These are phyloP conservation scores for Metalampra italica DNA, from an alignment of 2,888 invertebrate species.

Conservation along the genomic window DNA sequence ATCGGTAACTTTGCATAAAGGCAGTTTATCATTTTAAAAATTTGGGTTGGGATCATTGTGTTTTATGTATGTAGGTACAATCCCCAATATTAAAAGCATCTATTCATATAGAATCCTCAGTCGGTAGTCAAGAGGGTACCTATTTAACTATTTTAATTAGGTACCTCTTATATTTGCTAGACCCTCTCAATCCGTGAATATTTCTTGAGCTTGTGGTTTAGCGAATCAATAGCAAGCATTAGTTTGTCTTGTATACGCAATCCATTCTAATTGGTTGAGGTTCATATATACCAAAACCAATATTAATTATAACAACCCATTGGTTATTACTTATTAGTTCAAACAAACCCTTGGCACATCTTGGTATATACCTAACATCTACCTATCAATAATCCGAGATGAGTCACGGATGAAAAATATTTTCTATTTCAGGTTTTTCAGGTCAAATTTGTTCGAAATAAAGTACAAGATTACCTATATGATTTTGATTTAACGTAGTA, in stretches of 20 bases:
- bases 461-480: too few species aligned
- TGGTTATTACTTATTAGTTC: background rate
- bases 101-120: background rate
- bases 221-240: constrained; percentile 37
- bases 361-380: background rate
- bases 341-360: background rate
- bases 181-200: constrained; percentile 53
- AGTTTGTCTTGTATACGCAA: background rate
- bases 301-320: background rate
- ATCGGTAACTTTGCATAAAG: constrained; percentile 25
- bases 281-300: background rate
- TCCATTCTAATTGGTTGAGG: background rate
- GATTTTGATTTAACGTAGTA: too few species aligned
- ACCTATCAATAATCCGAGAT: too few species aligned
- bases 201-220: constrained; percentile 61
- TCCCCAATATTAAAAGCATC: constrained; percentile 12
- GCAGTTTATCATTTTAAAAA: constrained; percentile 22
- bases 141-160: background rate
- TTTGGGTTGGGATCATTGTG: constrained; percentile 18
- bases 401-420: too few species aligned
- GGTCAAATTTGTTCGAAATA: too few species aligned
- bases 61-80: constrained; percentile 9
- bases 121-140: background rate
- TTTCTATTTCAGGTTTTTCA: too few species aligned
- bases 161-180: background rate